Conservation (phyloP, 2,797 vertebrate genomes). For the Poeciliopsis turneri region DNA sequence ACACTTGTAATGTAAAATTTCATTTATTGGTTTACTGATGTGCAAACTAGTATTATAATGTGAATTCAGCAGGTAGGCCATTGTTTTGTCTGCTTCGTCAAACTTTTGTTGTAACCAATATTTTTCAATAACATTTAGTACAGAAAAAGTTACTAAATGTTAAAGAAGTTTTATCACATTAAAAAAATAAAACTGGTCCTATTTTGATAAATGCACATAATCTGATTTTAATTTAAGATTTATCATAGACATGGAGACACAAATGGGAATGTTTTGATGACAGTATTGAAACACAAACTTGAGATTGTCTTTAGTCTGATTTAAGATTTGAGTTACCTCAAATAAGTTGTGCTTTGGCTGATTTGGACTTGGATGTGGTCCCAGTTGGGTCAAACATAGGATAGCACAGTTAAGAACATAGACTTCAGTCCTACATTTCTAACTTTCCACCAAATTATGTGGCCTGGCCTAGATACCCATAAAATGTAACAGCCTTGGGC, state of each 20-base stretch:
- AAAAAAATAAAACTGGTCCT: background rate
- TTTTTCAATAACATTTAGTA: background rate
- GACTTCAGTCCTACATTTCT: constrained; percentile 27
- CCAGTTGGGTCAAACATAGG: constrained; percentile 23
- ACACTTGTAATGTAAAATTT: background rate
- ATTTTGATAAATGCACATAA: background rate
- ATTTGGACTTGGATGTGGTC: constrained; percentile 27
- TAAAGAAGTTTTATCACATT: background rate
- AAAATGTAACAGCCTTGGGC: constrained; percentile 58
- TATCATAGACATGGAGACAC: background rate
- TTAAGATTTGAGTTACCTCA: constrained; percentile 8
- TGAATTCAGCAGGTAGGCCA: background rate
- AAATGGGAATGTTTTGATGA: background rate
- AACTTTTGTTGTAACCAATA: background rate
- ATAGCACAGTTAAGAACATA: constrained; percentile 15
- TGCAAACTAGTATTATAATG: background rate
- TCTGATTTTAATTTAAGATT: background rate
- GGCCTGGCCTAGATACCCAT: constrained; percentile 69
- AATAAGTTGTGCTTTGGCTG: constrained; percentile 9
- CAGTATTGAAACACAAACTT: background rate
- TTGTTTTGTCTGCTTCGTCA: background rate
- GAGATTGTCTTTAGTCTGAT: background rate
- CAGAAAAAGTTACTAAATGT: too few species aligned
- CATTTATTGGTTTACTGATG: background rate
- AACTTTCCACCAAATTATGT: constrained; percentile 49